Evolutionary conservation across 2,888 invertebrate species (phyloP), one percentile per base, ranked within the genome.

Genomic region (Ornithoptera priamus): DNA sequence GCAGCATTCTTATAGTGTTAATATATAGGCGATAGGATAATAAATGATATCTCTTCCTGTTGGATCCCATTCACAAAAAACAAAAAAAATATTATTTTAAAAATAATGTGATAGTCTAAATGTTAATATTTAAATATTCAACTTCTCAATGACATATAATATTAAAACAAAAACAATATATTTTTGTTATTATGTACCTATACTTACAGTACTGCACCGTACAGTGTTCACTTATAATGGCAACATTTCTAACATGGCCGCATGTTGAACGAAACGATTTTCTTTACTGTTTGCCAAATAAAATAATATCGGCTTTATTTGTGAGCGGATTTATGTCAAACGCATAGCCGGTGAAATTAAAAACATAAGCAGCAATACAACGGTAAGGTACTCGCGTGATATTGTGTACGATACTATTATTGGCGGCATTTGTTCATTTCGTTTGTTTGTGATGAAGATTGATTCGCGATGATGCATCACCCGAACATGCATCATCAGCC

Each of bases 251-350:
- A 96, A 95, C 95, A 96, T 96, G 96, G 96, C 96, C 95, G 96
- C 96, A 95, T 95, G 96, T 95, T 96, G 95, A 94, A 94, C 92
- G 85, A 94, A 93, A 93, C 93, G 93, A 93, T 95, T 95, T 95
- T 95, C 95, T 95, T 95, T 95, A 95, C 94, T 95, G 95, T 95
- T 95, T 94, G 95, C 95, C 95, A 95, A 95, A 90, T 85, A 84
- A 85, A 80, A 78, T 81, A 78, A 83, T 77, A 81, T 79, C 82
- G 83, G 85, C 84, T 83, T 84, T 78, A 85, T 83, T 85, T 81
- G 82, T 82, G 79, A 82, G 86, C 88, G 88, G 87, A 86, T 89
- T 83, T 85, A 86, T 87, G 87, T 84, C 79, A 75, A 81, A 85
- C 79, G 81, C 79, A 80, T 85, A 89, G 85, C 82, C 74, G 80